Evolutionary conservation across 2,113 vertebrate genomes (phyloP).

Genomic region (Chloebia gouldiae): DNA sequence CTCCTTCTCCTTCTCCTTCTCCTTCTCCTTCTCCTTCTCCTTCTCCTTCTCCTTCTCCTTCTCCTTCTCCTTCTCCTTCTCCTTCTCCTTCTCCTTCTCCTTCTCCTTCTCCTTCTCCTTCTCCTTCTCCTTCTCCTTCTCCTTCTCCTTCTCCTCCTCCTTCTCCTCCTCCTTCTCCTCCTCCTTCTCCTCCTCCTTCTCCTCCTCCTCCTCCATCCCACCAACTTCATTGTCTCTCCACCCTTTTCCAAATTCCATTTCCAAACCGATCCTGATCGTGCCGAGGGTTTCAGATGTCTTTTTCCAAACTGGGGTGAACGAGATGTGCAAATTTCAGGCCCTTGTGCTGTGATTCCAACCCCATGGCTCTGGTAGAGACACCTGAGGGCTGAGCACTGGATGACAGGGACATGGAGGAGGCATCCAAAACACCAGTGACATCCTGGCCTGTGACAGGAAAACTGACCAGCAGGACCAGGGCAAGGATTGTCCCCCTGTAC

Average conservation of each 20-base stretch:
- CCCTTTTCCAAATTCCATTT: background rate
- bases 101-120: fast-evolving
- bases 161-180: background rate
- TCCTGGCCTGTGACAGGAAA: background rate
- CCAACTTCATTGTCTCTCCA: background rate
- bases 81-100: fast-evolving
- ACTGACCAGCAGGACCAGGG: background rate
- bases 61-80: background rate
- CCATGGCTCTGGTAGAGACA: background rate
- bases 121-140: background rate
- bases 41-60: fast-evolving
- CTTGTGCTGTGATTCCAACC: background rate
- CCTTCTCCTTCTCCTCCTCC: background rate
- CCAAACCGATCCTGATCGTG: background rate
- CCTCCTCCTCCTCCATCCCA: background rate
- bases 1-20: fast-evolving
- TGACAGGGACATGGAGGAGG: background rate
- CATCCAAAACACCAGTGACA: background rate
- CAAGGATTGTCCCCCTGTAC: background rate
- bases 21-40: fast-evolving
- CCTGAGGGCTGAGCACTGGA: background rate
- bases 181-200: background rate
- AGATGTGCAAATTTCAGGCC: background rate
- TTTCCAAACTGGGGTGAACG: background rate
- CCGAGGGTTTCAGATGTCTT: background rate